phyloP scores from a whole-genome alignment of 2,888 invertebrate genomes.

The Fragum sueziense region DNA sequence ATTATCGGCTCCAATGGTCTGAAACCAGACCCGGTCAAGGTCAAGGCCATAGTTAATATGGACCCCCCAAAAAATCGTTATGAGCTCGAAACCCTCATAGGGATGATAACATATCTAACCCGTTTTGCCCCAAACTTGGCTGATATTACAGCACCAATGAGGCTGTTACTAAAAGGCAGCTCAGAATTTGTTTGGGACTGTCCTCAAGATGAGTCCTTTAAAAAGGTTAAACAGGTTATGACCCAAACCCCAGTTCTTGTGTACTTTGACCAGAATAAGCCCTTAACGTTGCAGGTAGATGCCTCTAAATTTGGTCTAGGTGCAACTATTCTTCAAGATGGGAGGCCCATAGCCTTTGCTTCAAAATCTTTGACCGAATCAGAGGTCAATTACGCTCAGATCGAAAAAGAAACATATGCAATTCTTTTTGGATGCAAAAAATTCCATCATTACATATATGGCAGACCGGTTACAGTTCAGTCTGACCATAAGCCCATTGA shows the following conservation, averaged over 20 bases:
- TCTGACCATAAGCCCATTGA: no score
- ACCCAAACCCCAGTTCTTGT: constrained; percentile 12
- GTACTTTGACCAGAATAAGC: no score
- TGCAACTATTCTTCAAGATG: constrained; percentile 52
- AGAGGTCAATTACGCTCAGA: constrained; percentile 64
- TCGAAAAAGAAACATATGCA: constrained; percentile 63
- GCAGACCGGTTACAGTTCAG: constrained; percentile 31
- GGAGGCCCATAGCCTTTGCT: constrained; percentile 64
- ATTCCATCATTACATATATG: constrained; percentile 64
- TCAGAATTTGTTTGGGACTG: constrained; percentile 36
- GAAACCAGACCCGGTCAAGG: constrained; percentile 43
- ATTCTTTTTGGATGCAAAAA: constrained; percentile 59
- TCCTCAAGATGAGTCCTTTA: constrained; percentile 31
- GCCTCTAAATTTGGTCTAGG: constrained; percentile 16
- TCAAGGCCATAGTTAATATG: constrained; percentile 35
- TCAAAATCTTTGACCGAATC: constrained; percentile 62
- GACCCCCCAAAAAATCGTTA: constrained; percentile 17
- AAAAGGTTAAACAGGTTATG: constrained; percentile 22
- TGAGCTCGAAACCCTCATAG: constrained; percentile 45
- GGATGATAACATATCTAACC: constrained; percentile 53
- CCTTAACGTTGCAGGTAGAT: not conserved
- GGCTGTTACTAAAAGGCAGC: constrained; percentile 33
- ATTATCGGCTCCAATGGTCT: constrained; percentile 32
- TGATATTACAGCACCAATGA: constrained; percentile 33
- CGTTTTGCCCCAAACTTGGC: no score